Conservation (phyloP, 2,113 vertebrate species). For the Sula dactylatra region DNA sequence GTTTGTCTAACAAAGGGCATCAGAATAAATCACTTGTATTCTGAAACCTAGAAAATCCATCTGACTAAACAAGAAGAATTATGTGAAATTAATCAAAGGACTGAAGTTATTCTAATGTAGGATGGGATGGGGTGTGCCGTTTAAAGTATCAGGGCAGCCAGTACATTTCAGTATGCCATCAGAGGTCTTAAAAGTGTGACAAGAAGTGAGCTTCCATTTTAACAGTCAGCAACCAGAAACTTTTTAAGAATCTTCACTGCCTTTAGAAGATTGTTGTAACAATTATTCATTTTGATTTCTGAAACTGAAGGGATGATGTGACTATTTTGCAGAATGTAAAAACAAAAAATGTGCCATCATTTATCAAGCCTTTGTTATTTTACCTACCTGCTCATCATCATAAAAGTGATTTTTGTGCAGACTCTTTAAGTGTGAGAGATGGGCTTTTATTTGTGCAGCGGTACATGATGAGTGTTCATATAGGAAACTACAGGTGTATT, state of each 20-base stretch:
- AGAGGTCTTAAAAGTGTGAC: background rate
- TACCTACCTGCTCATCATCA: background rate
- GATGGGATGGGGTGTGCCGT: background rate
- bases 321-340: background rate
- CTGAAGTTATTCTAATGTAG: background rate
- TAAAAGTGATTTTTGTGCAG: background rate
- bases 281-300: background rate
- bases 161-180: background rate
- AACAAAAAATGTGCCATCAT: background rate
- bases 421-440: background rate
- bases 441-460: background rate
- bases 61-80: background rate
- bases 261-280: background rate
- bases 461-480: background rate
- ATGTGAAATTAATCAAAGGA: background rate
- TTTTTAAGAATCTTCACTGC: background rate
- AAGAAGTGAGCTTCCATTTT: background rate
- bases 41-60: background rate
- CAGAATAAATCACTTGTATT: background rate
- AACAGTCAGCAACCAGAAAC: background rate
- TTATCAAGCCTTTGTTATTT: background rate
- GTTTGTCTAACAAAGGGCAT: background rate
- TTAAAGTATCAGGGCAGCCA: background rate
- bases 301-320: background rate
- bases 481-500: background rate